Percentiles rank a stretch among this genome's conserved stretches.
Evolutionary conservation across 2,888 invertebrate species (phyloP).

Genomic region (Eueremaeus valkanovi): DNA sequence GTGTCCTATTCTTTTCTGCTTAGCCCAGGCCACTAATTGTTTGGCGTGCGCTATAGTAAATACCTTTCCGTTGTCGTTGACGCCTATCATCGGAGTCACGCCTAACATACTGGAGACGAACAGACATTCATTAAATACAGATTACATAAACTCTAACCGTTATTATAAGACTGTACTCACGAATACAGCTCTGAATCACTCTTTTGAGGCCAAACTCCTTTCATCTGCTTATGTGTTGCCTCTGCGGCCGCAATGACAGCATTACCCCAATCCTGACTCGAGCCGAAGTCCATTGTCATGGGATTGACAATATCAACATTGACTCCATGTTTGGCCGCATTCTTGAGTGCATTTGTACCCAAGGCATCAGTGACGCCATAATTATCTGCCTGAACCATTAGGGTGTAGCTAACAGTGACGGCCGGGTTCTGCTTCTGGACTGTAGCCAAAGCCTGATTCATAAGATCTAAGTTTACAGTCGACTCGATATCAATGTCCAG

Average conservation of each 20-base stretch:
- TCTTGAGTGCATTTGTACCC: slow-evolving; percentile 37
- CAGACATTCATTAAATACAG: too few relatives aligned
- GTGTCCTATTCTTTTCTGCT: slow-evolving; percentile 21
- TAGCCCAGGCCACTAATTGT: slow-evolving; percentile 33
- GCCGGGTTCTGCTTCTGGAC: slow-evolving; percentile 6
- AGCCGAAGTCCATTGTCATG: slow-evolving; percentile 42
- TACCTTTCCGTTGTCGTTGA: slow-evolving; percentile 41
- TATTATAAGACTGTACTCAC: too few relatives aligned
- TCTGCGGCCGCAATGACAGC: slow-evolving; percentile 40
- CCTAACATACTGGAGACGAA: too few relatives aligned
- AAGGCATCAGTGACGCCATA: slow-evolving; percentile 40
- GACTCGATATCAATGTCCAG: slow-evolving; percentile 43
- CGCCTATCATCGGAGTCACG: slow-evolving; percentile 41
- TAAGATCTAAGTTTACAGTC: slow-evolving; percentile 27
- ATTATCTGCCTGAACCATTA: slow-evolving; percentile 42
- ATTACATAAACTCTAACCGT: too few relatives aligned
- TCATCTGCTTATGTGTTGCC: slow-evolving; percentile 32
- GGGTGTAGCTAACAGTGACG: slow-evolving; percentile 37
- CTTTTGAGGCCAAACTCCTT: slow-evolving; percentile 37
- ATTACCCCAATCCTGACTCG: slow-evolving; percentile 32
- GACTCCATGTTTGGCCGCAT: slow-evolving; percentile 27
- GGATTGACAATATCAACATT: slow-evolving; percentile 41
- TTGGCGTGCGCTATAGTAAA: slow-evolving; percentile 37
- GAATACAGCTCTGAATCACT: slow-evolving; percentile 21
- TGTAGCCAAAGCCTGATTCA: slow-evolving; percentile 33